Base-by-base conservation (phyloP, 2,113 vertebrate genomes). In the Fregetta grallaria region DNA sequence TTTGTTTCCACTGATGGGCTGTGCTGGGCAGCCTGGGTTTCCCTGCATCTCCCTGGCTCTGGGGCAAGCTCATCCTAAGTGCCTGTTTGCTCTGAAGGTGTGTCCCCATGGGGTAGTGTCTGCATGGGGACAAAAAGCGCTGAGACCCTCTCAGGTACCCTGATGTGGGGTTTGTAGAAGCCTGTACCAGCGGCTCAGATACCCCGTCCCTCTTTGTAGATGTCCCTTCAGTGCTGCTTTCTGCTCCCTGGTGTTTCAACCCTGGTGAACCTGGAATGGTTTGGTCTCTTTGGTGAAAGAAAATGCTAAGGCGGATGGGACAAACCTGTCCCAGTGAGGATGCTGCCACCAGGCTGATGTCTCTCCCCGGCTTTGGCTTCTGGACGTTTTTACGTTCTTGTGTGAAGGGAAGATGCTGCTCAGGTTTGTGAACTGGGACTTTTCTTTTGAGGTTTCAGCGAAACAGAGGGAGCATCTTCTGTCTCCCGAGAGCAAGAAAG, bases 61-160 rank as follows among this genome's bases (percentile, higher is more conserved):
- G 12, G 13, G 45, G 25, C 22, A 23, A 30, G 44, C 45, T 61
- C 47, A 44, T 36, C 72, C 15, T 1, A 8, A 23, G 73, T 0
- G 1, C 4, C 34, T 16, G 3, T 44, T 61, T 61, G 34, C 15
- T 14, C 40, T 40, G 29, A 36, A 2, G 5, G 47, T 42, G 13
- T 53, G 58, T 62, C 40, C n/a, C 4, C 0, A 0, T 6, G 29
- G 40, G 38, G 50, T 8, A 3, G 38, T 32, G 40, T 45, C 26
- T 85, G 34, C 21, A 2, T 1, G 4, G 63, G 53, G 49, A 26
- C 27, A 44, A 70, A 6, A 59, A 17, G n/a, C 0, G 5, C 53
- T 17, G 32, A 61, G 27, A 52, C 15, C 36, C 36, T 23, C 16
- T 36, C 0, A 0, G 26, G 19, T 70, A 2, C 40, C 18, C 3